Conservation (phyloP, 1,140 invertebrate species). For the Ceratosolen fusciceps region DNA sequence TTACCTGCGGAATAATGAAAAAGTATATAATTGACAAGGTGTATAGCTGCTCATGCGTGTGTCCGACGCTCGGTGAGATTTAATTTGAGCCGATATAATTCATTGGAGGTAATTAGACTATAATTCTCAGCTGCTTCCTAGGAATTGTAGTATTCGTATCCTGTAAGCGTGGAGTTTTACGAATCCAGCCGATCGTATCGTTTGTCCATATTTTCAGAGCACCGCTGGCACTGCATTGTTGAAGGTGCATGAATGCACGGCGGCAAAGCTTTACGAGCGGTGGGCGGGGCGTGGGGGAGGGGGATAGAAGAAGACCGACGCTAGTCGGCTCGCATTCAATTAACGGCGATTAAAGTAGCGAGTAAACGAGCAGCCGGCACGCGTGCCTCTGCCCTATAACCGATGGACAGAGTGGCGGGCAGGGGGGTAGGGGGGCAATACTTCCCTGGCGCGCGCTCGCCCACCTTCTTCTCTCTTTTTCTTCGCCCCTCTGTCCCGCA, state of each 20-base stretch:
- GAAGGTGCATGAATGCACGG: background rate
- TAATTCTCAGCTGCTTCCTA: too few species aligned
- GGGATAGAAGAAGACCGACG: background rate
- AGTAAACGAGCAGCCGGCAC: constrained; percentile 49
- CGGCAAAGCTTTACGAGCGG: background rate
- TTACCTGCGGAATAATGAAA: too few species aligned
- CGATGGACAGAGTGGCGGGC: background rate
- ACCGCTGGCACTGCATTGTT: background rate
- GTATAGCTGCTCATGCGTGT: too few species aligned
- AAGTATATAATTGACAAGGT: too few species aligned
- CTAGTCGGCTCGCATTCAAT: constrained; percentile 44
- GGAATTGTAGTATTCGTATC: too few species aligned
- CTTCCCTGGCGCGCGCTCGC: background rate
- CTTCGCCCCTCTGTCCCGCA: background rate
- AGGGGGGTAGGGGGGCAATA: too few species aligned
- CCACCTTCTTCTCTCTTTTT: background rate
- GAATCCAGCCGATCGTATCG: background rate
- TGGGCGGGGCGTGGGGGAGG: background rate
- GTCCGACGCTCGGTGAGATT: too few species aligned
- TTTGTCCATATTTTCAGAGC: background rate
- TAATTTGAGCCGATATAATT: too few species aligned
- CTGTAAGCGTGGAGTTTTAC: too few species aligned
- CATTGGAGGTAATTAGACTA: too few species aligned
- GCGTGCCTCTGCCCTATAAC: constrained; percentile 9
- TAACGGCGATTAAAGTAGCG: constrained; percentile 45